Base-by-base conservation (phyloP, 30 jellyfish, hydroid and myxozoan species). In the Sanderia malayensis region DNA sequence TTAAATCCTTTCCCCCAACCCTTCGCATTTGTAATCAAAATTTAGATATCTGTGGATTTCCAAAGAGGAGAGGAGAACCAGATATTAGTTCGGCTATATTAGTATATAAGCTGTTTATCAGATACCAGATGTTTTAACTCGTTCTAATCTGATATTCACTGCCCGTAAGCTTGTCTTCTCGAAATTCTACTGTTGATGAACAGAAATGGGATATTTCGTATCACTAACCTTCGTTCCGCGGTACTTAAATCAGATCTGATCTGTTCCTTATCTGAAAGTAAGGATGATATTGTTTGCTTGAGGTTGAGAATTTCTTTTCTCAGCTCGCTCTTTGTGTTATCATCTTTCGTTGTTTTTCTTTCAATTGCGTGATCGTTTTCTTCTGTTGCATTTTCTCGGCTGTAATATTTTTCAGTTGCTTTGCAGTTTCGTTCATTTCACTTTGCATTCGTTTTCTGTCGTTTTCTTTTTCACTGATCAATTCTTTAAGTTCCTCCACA, bases 251-350 rank as follows among this genome's bases (percentile, higher is more conserved):
- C 93, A 0, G 84, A 58, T 30, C 61, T 80, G 9, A 68, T 25
- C 29, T 69, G 84, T 64, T 80, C 85, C 29, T 70, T 80, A 11
- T 80, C 85, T 21, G 84, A 68, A 69, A 28, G 58, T 84, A 68
- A 33, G 17, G 76, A 25, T 9, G 84, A 52, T 4, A 68, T 80
- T 15, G 70, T 57, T 49, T 80, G 84, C 55, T 80, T 80, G 76
- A 59, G 41, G 28, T 80, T 71, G 19, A 68, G 2, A 8, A 68
- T 52, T 72, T 80, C 85, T 27, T 80, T 80, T 22, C 85, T 73
- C 19, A 68, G 33, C 24, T 80, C 85, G n/a, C 73, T 67, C 44
- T 80, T 80, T 31, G 79, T 31, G 28, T 58, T 64, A 19, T 80
- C 85, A 30, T 80, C 85, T 29, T 68, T 80, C 13, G 84, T 71